Evolutionary conservation across 2,113 vertebrate species (phyloP).

Genomic region (Neolamprologus toae): DNA sequence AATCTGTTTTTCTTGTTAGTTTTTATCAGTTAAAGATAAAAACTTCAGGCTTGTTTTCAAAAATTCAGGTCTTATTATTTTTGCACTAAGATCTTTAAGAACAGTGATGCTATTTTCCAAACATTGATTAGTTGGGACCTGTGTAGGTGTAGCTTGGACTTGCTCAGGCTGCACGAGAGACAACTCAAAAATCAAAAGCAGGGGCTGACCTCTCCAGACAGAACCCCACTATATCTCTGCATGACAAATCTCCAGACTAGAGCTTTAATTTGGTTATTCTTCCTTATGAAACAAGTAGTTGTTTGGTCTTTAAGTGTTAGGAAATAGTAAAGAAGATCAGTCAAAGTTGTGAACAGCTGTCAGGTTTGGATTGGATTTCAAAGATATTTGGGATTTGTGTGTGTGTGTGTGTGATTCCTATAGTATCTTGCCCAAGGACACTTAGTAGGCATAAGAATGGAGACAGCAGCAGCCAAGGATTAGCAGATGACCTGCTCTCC

Average conservation of each 20-base stretch:
- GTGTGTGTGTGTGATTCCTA: not conserved
- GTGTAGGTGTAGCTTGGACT: not conserved
- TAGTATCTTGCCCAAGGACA: not conserved
- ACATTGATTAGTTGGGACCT: not conserved
- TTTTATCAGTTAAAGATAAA: not conserved
- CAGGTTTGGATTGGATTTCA: too few species aligned
- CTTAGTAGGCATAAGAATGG: rapidly evolving
- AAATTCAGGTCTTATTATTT: not conserved
- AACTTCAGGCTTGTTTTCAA: not conserved
- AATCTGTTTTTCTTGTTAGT: not conserved
- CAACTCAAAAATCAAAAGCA: not conserved
- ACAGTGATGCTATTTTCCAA: not conserved
- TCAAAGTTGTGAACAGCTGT: too few species aligned
- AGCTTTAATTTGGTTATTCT: not conserved
- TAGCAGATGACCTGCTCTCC: not conserved
- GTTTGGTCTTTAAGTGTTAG: not conserved
- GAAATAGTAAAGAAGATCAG: not conserved
- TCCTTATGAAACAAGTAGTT: not conserved
- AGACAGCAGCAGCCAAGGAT: not conserved
- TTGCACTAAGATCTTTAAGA: not conserved
- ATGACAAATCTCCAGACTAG: not conserved
- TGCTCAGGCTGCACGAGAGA: rapidly evolving
- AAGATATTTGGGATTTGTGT: too few species aligned
- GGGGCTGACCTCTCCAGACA: not conserved
- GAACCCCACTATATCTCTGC: not conserved